These are phyloP conservation scores for Zaprionus bogoriensis DNA, from an alignment of 2,888 invertebrate genomes.

Conservation along the genomic window DNA sequence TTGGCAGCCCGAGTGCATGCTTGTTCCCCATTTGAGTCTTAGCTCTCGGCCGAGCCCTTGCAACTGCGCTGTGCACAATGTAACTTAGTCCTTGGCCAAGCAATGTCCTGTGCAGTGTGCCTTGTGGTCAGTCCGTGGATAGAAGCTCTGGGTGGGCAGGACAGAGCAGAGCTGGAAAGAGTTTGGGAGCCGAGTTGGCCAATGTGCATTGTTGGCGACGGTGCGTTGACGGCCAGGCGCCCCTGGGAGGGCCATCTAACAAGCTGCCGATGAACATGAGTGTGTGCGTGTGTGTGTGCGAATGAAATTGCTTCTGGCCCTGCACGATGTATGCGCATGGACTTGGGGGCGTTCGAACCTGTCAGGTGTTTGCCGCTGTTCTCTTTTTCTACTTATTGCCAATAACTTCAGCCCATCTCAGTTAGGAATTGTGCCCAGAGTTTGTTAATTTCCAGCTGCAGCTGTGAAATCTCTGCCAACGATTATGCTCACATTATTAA, in stretches of 20 bases:
- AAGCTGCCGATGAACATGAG: constrained; percentile 48
- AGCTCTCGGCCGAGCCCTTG: constrained; percentile 7
- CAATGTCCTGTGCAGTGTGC: constrained; percentile 20
- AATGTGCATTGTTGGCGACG: constrained; percentile 36
- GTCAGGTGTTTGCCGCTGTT: constrained; percentile 21
- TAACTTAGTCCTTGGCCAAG: constrained; percentile 23
- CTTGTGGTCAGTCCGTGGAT: constrained; percentile 15
- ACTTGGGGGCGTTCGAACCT: neutral
- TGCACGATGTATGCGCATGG: no score
- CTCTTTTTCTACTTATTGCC: constrained; percentile 18
- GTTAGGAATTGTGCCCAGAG: constrained; percentile 25
- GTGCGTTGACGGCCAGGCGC: constrained; percentile 41
- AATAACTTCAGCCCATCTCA: constrained; percentile 41
- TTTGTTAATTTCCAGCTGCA: constrained; percentile 46
- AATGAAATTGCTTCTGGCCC: neutral
- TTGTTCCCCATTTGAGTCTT: constrained; percentile 17
- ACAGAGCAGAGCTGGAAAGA: neutral
- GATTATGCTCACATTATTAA: constrained; percentile 51
- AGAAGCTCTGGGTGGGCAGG: neutral
- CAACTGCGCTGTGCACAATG: constrained; percentile 28
- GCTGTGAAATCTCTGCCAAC: constrained; percentile 41
- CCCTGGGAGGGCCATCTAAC: constrained; percentile 39
- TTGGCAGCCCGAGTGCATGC: constrained; percentile 1
- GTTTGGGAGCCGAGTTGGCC: neutral
- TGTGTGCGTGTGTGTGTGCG: neutral